These are phyloP conservation scores for Cettia cetti DNA, from an alignment of 2,113 vertebrate genomes.

Conservation along the genomic window DNA sequence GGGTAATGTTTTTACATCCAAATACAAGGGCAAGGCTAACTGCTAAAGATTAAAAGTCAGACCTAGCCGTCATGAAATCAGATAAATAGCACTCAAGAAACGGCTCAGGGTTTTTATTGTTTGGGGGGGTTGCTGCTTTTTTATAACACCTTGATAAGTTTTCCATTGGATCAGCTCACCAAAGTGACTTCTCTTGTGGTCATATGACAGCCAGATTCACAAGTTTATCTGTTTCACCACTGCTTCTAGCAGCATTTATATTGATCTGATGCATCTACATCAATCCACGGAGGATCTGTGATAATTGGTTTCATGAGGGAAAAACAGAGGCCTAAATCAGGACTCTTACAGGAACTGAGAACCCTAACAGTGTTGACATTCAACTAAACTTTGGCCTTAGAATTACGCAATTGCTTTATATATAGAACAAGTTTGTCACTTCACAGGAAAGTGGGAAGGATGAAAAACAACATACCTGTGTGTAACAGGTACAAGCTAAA, in stretches of 20 bases:
- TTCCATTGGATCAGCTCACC: not conserved
- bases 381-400: not conserved
- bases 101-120: fast-evolving
- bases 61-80: not conserved
- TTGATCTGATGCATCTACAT: not conserved
- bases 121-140: not conserved
- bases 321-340: not conserved
- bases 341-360: not conserved
- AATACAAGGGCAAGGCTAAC: not conserved
- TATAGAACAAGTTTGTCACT: not conserved
- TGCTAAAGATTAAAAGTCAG: not conserved
- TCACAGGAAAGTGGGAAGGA: not conserved
- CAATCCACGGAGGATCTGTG: fast-evolving
- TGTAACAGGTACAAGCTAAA: not conserved
- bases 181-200: not conserved
- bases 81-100: not conserved
- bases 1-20: not conserved
- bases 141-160: not conserved
- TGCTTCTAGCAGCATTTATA: not conserved
- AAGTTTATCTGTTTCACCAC: not conserved
- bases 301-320: not conserved
- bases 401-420: not conserved
- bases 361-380: not conserved
- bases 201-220: not conserved
- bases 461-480: not conserved